Base-by-base conservation (phyloP, 2,797 vertebrate genomes). In the Tachyglossus aculeatus region DNA sequence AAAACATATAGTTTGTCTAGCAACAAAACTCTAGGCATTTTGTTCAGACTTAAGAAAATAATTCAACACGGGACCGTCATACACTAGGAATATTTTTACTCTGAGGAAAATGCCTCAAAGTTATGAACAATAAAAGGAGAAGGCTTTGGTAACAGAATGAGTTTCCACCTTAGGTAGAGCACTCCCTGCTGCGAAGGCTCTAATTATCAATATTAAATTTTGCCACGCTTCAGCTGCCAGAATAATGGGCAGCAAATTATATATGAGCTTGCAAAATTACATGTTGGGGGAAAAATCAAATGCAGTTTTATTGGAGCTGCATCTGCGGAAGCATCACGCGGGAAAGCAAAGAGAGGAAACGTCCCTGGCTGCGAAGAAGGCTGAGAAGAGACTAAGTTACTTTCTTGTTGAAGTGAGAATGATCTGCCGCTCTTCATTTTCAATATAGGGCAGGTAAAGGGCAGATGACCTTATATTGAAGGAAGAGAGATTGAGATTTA, bases 1-100 rank as follows among this genome's bases (percentile, higher is more conserved):
- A 34, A 68, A 78, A 68, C 66, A 61, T 73, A 64, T 77, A 79
- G 72, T 52, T 79, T 64, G 31, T 33, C 59, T 81, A 65, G 67
- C 51, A 79, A 44, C 51, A 51, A 74, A 74, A 60, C 37, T 64
- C 73, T 74, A 58, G 45, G 15, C 9, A 48, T 48, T 48, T 48
- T 48, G 45, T 19, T 48, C 45, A 65, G 41, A 31, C 71, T 70
- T 72, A 64, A 63, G 56, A 74, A 72, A 84, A 60, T 74, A 64
- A 82, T 78, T 80, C 7, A 5, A 47, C 82, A 47, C 60, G 22
- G 41, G 47, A 34, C 21, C 54, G 32, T 53, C 54, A 2, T 0
- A 25, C 80, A 66, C 59, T 12, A 3, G 54, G 41, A 62, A 54
- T 65, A 62, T 43, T 70, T 82, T 59, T 29, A 41, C 61, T 72